Evolutionary conservation across 2,113 vertebrate species (phyloP).

Genomic region (Redunca redunca): DNA sequence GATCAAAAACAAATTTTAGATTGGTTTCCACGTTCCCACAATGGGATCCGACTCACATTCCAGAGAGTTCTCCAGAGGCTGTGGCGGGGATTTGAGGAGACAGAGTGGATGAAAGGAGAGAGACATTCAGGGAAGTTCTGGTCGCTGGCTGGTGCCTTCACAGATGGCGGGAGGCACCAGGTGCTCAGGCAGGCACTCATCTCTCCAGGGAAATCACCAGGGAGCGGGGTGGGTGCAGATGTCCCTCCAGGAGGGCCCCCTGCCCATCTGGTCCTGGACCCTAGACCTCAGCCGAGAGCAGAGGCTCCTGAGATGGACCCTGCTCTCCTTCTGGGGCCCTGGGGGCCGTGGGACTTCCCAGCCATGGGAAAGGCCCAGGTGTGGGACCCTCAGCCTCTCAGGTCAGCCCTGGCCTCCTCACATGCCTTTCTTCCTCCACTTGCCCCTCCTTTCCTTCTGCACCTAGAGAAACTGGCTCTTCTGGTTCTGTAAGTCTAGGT

Average conservation of each 20-base stretch:
- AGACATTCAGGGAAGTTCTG: neutral
- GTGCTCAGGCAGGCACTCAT: neutral
- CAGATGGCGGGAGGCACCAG: neutral
- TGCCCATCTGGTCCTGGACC: neutral
- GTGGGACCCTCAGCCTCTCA: neutral
- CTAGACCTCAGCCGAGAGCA: neutral
- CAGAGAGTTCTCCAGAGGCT: neutral
- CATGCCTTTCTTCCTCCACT: neutral
- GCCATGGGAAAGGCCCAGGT: neutral
- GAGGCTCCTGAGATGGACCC: neutral
- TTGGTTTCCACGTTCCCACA: too few relatives aligned
- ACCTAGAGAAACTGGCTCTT: neutral
- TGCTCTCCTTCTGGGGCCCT: neutral
- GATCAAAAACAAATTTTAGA: too few relatives aligned
- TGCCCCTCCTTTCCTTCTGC: neutral
- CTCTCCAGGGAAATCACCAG: fast-evolving
- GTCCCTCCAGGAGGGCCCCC: too few relatives aligned
- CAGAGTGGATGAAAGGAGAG: neutral
- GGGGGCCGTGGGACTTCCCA: neutral
- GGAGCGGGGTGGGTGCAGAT: fast-evolving
- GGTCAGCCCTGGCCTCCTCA: neutral
- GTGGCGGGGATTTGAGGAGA: too few relatives aligned
- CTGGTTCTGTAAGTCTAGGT: neutral
- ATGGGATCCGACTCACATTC: neutral
- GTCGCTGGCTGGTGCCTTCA: fast-evolving